Evolutionary conservation across 2,888 invertebrate genomes (phyloP).

Genomic region (Julus scandinavius): DNA sequence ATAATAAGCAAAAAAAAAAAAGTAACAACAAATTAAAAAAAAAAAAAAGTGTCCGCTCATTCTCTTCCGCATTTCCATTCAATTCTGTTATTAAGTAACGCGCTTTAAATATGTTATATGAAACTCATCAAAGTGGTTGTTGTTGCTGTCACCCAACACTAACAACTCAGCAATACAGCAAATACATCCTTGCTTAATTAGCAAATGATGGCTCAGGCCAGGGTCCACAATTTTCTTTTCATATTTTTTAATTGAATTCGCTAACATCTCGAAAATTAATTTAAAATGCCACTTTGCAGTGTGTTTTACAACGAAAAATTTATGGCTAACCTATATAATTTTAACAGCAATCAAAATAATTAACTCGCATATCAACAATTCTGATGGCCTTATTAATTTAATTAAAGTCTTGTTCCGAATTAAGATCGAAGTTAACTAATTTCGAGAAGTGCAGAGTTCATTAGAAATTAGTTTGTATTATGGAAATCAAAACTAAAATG

Average conservation of each 20-base stretch:
- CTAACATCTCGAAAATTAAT: neutral
- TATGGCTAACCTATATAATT: constrained; percentile 40
- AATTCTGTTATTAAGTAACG: no score
- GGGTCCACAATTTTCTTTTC: neutral
- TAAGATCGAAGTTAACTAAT: neutral
- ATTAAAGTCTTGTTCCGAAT: neutral
- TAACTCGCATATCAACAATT: neutral
- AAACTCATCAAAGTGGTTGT: no score
- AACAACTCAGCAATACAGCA: neutral
- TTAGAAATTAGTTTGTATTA: neutral
- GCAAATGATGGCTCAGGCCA: neutral
- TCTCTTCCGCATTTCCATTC: no score
- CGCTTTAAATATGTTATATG: no score
- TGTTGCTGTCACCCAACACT: no score
- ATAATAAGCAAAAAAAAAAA: no score
- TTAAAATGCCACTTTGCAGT: neutral
- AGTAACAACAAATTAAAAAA: no score
- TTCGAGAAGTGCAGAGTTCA: constrained; percentile 7
- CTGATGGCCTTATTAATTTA: constrained; percentile 35
- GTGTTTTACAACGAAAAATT: neutral
- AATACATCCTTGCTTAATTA: neutral
- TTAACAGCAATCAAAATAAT: neutral
- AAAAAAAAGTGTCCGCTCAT: no score
- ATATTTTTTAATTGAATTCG: neutral
- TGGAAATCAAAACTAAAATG: neutral